phyloP scores from a whole-genome alignment of 2,888 invertebrate species.

The Leptinotarsa tumamoca region DNA sequence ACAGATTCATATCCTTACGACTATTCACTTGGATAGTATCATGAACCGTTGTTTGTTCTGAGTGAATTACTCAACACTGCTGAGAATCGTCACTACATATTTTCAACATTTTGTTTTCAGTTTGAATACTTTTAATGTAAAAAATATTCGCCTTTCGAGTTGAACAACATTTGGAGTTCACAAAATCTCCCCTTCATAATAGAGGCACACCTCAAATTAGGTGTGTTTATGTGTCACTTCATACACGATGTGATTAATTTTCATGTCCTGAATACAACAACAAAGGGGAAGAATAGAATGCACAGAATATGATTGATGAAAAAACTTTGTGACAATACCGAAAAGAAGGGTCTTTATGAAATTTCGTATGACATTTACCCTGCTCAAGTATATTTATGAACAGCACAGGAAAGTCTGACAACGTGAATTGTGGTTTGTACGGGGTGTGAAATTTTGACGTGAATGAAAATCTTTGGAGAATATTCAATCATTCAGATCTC shows the following conservation, averaged over 20 bases:
- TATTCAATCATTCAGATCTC: too few species aligned
- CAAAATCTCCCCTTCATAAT: neutral
- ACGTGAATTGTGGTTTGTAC: neutral
- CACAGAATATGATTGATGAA: constrained; percentile 22
- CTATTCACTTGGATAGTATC: too few species aligned
- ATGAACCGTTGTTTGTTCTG: too few species aligned
- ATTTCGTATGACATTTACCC: constrained; percentile 18
- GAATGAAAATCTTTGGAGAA: neutral
- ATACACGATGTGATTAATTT: constrained; percentile 16
- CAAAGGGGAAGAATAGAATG: constrained; percentile 13
- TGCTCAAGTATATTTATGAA: constrained; percentile 16
- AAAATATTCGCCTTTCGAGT: too few species aligned
- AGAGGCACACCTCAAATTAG: neutral
- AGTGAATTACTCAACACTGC: too few species aligned
- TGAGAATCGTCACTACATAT: too few species aligned
- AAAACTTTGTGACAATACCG: constrained; percentile 20
- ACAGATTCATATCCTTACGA: too few species aligned
- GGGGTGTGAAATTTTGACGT: neutral
- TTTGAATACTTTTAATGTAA: too few species aligned
- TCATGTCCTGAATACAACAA: neutral
- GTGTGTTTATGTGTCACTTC: constrained; percentile 10
- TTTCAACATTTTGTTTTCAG: too few species aligned
- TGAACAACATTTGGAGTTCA: too few species aligned
- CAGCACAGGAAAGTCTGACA: constrained; percentile 2
- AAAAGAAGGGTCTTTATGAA: constrained; percentile 22